Base-by-base conservation (phyloP, 2,797 vertebrate species). In the Intellagama lesueurii region DNA sequence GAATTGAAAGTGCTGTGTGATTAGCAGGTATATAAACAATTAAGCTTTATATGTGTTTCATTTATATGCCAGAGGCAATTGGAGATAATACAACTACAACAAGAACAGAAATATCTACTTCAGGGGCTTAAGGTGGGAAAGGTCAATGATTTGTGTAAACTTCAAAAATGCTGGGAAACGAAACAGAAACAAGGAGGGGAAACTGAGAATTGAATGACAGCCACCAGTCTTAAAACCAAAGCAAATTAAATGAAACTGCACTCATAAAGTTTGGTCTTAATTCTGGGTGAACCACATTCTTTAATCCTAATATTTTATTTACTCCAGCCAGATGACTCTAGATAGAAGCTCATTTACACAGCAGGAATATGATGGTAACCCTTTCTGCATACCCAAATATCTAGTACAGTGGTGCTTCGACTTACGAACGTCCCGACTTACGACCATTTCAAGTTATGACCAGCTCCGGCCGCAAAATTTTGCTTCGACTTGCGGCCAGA, bases 101-200 rank as follows among this genome's bases (percentile, higher is more conserved):
- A 81, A 64, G 35, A 85, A 26, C 5, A 66, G 75, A 66, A 47
- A 68, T 40, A 77, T 72, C 60, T 90, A 68, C 44, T 80, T 85
- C 70, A 86, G 84, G 56, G 72, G 40, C 26, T 68, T 76, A 86
- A 12, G 60, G 76, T 66, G 84, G 7, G 0, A 26, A 40, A 76
- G 32, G 79, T 69, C 79, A 90, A 80, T 30, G 26, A 77, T 52
- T 44, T 76, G 80, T 47, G 28, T 68, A 86, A 60, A 35, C 60
- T 77, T 56, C 32, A 76, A 47, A 66, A 52, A 77, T 69, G n/a
- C 19, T 66, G 47, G 17, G 60, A 81, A 72, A 87, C 81, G 78
- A 78, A 56, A 70, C 2, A 87, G 75, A n/a, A 86, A 52, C 26
- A 86, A 76, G n/a, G 70, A 89, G 40, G 69, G 30, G 69, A 44